These are phyloP conservation scores for Bombus haemorrhoidalis DNA, from an alignment of 1,140 invertebrate genomes.

Conservation along the genomic window DNA sequence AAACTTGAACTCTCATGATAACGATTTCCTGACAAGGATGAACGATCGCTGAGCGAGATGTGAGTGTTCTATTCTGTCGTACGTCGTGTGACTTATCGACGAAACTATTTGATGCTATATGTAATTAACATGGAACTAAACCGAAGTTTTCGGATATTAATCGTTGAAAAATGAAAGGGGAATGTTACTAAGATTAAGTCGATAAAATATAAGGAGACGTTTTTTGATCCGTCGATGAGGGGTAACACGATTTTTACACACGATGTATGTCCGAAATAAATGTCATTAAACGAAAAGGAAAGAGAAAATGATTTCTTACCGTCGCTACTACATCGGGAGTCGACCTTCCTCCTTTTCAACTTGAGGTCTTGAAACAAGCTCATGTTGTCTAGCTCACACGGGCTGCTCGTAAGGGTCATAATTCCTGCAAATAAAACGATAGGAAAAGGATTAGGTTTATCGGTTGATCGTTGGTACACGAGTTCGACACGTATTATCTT, in stretches of 20 bases:
- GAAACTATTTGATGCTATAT: neutral
- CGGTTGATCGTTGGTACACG: neutral
- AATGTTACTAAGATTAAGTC: no score
- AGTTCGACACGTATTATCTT: no score
- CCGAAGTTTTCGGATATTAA: neutral
- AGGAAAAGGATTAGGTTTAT: neutral
- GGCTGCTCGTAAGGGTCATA: constrained; percentile 98
- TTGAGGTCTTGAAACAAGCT: constrained; percentile 99
- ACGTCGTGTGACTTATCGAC: no score
- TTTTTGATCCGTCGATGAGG: neutral
- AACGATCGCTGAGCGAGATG: neutral
- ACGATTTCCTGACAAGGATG: constrained; percentile 5
- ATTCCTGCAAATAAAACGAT: constrained; percentile 88
- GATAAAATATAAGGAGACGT: neutral
- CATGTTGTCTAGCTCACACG: constrained; percentile 98
- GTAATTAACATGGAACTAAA: neutral
- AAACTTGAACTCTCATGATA: neutral
- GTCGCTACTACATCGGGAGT: constrained; percentile 97
- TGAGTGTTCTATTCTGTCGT: neutral
- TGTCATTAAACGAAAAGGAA: neutral
- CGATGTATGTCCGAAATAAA: neutral
- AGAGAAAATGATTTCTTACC: constrained; percentile 85
- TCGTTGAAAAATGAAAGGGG: neutral
- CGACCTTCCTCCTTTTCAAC: constrained; percentile 98
- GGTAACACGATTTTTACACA: neutral